These are phyloP conservation scores for Drosophila orosa DNA, from an alignment of 1,140 invertebrate species.

Conservation along the genomic window DNA sequence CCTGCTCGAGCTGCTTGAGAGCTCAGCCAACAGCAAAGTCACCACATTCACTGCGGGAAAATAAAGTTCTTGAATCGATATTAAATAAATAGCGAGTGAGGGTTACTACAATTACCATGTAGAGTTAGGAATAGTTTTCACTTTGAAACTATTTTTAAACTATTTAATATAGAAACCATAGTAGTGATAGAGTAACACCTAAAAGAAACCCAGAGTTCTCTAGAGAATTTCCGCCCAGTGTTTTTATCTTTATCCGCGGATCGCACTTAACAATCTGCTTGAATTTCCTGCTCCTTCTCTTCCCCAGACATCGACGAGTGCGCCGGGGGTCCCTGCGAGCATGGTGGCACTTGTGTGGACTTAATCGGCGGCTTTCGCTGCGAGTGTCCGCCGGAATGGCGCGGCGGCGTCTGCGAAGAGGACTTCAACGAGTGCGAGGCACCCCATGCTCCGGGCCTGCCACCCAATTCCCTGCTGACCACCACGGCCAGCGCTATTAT, in stretches of 20 bases:
- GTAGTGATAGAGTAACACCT: neutral
- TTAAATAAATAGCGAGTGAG: neutral
- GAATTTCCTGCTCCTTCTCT: slow-evolving; percentile 16
- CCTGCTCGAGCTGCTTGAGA: slow-evolving; percentile 49
- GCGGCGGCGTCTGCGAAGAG: slow-evolving; percentile 91
- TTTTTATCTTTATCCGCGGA: slow-evolving; percentile 45
- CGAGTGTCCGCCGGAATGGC: slow-evolving; percentile 92
- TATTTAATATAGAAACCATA: neutral
- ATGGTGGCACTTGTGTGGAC: slow-evolving; percentile 93
- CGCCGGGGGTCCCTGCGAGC: slow-evolving; percentile 92
- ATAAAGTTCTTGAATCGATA: neutral
- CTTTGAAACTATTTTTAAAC: neutral
- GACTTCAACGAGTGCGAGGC: slow-evolving; percentile 88
- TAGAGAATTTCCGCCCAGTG: slow-evolving; percentile 1
- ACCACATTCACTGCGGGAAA: slow-evolving; percentile 59
- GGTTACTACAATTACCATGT: too few relatives aligned
- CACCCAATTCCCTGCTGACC: slow-evolving; percentile 84
- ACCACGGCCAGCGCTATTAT: slow-evolving; percentile 70
- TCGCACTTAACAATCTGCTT: slow-evolving; percentile 56
- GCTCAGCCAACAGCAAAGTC: slow-evolving; percentile 67
- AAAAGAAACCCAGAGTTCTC: neutral
- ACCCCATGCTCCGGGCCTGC: slow-evolving; percentile 67
- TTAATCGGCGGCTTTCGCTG: slow-evolving; percentile 90
- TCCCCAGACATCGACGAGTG: slow-evolving; percentile 92
- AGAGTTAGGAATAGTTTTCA: too few relatives aligned